These are phyloP conservation scores for Sylvicola cinctus DNA, from an alignment of 2,888 invertebrate genomes.

Conservation along the genomic window DNA sequence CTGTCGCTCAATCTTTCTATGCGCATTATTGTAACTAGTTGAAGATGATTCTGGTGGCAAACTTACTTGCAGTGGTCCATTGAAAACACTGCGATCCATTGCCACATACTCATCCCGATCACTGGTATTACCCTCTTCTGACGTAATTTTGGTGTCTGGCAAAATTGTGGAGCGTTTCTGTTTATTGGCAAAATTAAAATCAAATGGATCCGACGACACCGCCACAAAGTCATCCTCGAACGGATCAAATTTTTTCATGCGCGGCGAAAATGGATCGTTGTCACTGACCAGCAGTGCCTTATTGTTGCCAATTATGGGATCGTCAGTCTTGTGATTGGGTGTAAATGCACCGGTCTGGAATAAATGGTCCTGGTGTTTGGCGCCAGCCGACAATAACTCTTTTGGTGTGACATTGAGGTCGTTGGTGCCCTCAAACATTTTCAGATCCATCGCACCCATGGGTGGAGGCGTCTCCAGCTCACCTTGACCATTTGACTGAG, in stretches of 20 bases:
- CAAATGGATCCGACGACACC: slow-evolving; percentile 19
- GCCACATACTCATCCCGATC: slow-evolving; percentile 14
- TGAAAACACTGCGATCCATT: slow-evolving; percentile 27
- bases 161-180: slow-evolving; percentile 7
- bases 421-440: not conserved
- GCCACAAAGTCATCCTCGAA: slow-evolving; percentile 36
- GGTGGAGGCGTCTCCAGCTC: not conserved
- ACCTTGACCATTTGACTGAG: not conserved
- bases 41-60: slow-evolving; percentile 39
- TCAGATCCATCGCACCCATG: not conserved
- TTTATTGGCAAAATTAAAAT: slow-evolving; percentile 17
- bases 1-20: slow-evolving; percentile 11
- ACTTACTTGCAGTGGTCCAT: slow-evolving; percentile 47
- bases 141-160: slow-evolving; percentile 13
- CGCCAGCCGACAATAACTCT: not conserved
- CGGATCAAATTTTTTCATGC: slow-evolving; percentile 35
- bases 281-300: slow-evolving; percentile 10
- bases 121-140: slow-evolving; percentile 16
- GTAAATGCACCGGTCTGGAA: not conserved
- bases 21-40: slow-evolving; percentile 21
- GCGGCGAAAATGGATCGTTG: slow-evolving; percentile 25
- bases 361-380: not conserved
- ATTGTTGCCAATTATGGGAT: slow-evolving; percentile 4
- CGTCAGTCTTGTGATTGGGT: slow-evolving; percentile 2
- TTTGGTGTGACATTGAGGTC: no score